Evolutionary conservation across 2,888 invertebrate species (phyloP).

Genomic region (Cantharis nigra): DNA sequence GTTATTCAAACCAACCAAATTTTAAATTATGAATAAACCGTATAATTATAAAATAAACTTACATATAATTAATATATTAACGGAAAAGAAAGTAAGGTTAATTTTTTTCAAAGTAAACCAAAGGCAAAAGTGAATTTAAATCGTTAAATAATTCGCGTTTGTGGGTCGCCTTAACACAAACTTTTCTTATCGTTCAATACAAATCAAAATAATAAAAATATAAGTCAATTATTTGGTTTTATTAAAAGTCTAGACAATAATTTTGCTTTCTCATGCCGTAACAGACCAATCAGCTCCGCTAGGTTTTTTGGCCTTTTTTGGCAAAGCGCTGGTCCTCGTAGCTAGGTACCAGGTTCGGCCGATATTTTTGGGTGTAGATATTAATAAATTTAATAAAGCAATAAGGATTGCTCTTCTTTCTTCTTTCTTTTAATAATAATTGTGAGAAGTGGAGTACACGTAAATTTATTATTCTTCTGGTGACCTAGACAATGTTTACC

Average conservation of each 20-base stretch:
- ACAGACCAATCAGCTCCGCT: constrained; percentile 1
- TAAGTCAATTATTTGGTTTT: background rate
- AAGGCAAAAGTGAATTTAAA: constrained; percentile 2
- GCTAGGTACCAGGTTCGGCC: too few relatives aligned
- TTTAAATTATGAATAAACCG: background rate
- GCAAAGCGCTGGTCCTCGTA: background rate
- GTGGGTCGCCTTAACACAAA: background rate
- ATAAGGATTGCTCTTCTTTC: background rate
- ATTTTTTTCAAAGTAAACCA: background rate
- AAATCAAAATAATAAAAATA: background rate
- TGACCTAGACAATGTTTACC: background rate
- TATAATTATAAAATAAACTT: background rate
- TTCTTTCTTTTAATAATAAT: background rate
- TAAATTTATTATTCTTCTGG: background rate
- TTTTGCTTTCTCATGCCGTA: constrained; percentile 31
- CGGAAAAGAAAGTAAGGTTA: background rate
- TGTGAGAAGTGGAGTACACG: background rate
- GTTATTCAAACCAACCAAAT: background rate
- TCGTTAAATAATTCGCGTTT: background rate
- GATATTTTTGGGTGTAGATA: too few relatives aligned
- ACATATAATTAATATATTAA: background rate
- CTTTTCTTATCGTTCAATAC: background rate
- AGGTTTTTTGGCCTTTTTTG: background rate
- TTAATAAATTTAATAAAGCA: background rate
- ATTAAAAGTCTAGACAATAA: constrained; percentile 25